A percentile compares a stretch with the other conserved stretches of the same genome.
Evolutionary conservation across 2,888 invertebrate genomes (phyloP).

Genomic region (Saturnia japonica): DNA sequence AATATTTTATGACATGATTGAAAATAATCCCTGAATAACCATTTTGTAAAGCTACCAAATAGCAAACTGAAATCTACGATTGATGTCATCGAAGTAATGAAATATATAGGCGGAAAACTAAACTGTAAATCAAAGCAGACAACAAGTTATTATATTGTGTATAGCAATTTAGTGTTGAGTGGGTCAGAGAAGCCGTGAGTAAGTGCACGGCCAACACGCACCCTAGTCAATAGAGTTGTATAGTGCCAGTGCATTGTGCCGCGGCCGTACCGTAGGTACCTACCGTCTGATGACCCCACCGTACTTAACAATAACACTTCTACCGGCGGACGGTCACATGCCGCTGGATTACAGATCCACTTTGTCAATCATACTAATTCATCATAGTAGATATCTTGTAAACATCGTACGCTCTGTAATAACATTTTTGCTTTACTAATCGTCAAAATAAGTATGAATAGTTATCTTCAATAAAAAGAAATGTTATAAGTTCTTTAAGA

Average conservation of each 20-base stretch:
- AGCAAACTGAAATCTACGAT: neutral
- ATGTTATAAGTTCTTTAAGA: no score
- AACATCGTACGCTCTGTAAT: neutral
- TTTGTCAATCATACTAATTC: conserved; percentile 13
- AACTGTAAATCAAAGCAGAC: neutral
- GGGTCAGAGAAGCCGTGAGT: conserved; percentile 27
- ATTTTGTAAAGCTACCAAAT: no score
- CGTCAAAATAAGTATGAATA: no score
- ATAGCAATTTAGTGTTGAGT: conserved; percentile 10
- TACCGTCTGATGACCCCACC: conserved; percentile 62
- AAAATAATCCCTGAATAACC: no score
- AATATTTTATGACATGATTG: no score
- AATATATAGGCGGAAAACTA: neutral
- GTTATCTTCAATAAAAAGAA: no score
- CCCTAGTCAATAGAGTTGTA: conserved; percentile 53
- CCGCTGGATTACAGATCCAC: conserved; percentile 13
- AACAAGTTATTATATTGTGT: conserved; percentile 1
- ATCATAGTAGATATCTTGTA: neutral
- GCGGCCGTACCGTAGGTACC: conserved; percentile 37
- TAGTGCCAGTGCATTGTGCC: conserved; percentile 57
- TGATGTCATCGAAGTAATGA: neutral
- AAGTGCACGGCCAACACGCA: conserved; percentile 36
- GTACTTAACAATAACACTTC: conserved; percentile 54
- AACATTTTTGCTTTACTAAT: neutral
- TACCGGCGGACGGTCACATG: conserved; percentile 47